A percentile compares a stretch with the other conserved stretches of the same genome.
Evolutionary conservation across 2,888 invertebrate species (phyloP).

Genomic region (Xestia c-nigrum): DNA sequence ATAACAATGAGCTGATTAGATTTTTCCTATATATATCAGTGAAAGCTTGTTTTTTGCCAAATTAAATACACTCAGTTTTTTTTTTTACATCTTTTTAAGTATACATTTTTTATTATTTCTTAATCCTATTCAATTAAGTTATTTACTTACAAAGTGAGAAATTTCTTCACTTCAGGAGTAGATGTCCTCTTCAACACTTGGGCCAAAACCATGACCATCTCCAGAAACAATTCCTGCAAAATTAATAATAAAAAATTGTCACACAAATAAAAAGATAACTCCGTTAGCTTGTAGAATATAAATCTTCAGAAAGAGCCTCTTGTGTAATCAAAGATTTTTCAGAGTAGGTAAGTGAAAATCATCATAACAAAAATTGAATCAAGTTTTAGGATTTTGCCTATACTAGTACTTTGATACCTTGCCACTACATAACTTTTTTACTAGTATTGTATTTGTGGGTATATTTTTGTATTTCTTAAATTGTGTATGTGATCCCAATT

Average conservation of each 20-base stretch:
- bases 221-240: background rate
- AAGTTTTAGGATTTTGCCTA: background rate
- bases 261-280: background rate
- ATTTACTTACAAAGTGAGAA: background rate
- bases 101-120: background rate
- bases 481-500: background rate
- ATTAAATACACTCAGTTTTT: background rate
- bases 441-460: background rate
- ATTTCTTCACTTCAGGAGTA: background rate
- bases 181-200: background rate
- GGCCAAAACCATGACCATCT: background rate
- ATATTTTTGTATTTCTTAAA: background rate
- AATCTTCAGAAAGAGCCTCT: conserved; percentile 86
- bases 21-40: background rate
- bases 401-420: background rate
- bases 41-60: background rate
- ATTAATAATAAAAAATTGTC: background rate
- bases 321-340: conserved; percentile 83
- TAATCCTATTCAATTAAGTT: no score
- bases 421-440: background rate
- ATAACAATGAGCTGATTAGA: conserved; percentile 57
- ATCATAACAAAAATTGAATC: conserved; percentile 70
- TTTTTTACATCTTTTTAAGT: no score
- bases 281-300: background rate
- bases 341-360: conserved; percentile 86